Percentiles rank a stretch among this genome's conserved stretches.
phyloP scores from a whole-genome alignment of 2,888 invertebrate species.

The Agrochola lota region DNA sequence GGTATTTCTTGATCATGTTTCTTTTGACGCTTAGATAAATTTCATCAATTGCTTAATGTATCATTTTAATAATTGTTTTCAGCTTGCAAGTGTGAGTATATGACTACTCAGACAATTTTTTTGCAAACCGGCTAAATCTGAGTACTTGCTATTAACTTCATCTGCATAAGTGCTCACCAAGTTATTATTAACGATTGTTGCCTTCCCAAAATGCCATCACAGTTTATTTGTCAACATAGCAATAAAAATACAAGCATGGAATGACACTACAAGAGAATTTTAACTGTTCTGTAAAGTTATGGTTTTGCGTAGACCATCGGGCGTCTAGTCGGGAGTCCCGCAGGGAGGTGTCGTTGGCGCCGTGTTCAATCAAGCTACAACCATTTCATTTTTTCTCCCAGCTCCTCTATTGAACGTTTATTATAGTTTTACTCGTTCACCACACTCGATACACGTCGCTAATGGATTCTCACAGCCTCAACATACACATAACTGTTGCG shows the following conservation, averaged over 20 bases:
- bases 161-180: slow-evolving; percentile 18
- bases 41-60: neutral
- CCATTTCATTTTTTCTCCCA: slow-evolving; percentile 71
- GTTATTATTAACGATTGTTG: neutral
- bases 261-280: slow-evolving; percentile 30
- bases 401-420: slow-evolving; percentile 44
- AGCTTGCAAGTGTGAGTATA: neutral
- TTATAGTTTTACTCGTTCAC: slow-evolving; percentile 54
- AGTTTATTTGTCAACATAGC: slow-evolving; percentile 45
- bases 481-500: slow-evolving; percentile 48
- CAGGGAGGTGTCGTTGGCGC: slow-evolving; percentile 73
- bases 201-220: neutral
- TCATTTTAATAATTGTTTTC: neutral
- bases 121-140: neutral
- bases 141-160: neutral
- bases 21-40: neutral
- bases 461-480: slow-evolving; percentile 56
- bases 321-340: slow-evolving; percentile 71
- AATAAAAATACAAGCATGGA: slow-evolving; percentile 29
- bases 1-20: neutral
- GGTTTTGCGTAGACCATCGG: slow-evolving; percentile 72
- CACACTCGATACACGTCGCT: slow-evolving; percentile 45
- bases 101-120: neutral
- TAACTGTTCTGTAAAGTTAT: slow-evolving; percentile 47
- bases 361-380: slow-evolving; percentile 69